phyloP scores from a whole-genome alignment of 2,113 vertebrate genomes.

The Chaetorhynchus papuensis region DNA sequence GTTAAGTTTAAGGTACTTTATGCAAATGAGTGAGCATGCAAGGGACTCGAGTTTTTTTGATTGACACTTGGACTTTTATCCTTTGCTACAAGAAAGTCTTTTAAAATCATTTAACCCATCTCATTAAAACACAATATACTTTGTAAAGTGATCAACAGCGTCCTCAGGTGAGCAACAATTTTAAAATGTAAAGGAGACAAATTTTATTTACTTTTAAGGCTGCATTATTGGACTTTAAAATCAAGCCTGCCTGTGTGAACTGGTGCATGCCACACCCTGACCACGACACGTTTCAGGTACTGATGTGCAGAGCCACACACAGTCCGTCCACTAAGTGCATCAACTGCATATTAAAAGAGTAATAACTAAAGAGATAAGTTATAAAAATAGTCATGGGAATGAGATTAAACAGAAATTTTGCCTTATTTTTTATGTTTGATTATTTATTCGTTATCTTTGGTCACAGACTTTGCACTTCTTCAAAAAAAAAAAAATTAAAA shows the following conservation, averaged over 20 bases:
- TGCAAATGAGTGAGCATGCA: neutral
- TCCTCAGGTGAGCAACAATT: slow-evolving; percentile 25
- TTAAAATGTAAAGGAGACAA: neutral
- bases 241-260: neutral
- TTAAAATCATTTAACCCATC: neutral
- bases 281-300: neutral
- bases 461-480: neutral
- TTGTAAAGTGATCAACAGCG: neutral
- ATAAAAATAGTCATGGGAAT: neutral
- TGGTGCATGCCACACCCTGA: neutral
- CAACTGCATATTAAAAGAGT: slow-evolving; percentile 10
- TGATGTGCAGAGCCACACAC: neutral
- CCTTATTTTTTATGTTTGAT: neutral
- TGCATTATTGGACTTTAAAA: slow-evolving; percentile 16
- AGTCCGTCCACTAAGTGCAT: neutral
- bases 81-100: neutral
- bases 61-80: neutral
- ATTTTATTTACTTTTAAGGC: neutral
- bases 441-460: neutral
- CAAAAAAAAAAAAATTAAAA: neutral
- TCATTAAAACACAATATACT: neutral
- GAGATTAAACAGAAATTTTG: neutral
- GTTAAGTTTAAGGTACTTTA: neutral
- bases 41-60: fast-evolving
- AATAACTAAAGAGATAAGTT: neutral